Evolutionary conservation across 2,888 invertebrate genomes (phyloP).

Genomic region (Thyatira batis): DNA sequence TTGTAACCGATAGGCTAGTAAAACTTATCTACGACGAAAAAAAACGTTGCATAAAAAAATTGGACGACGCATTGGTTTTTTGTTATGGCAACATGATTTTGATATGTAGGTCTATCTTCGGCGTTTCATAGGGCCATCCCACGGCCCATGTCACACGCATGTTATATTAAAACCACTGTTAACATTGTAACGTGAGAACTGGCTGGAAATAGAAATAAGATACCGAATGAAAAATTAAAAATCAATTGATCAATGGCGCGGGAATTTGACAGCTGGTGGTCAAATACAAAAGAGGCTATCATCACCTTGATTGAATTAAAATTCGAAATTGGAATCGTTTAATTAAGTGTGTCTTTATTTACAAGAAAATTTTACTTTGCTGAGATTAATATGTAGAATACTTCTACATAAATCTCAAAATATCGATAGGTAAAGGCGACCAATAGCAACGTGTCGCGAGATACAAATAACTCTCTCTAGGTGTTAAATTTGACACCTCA

Average conservation of each 20-base stretch:
- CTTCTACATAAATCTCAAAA: no score
- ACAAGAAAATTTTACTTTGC: no score
- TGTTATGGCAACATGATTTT: not conserved
- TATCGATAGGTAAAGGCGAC: conserved; percentile 33
- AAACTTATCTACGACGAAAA: no score
- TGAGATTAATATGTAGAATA: no score
- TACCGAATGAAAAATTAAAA: conserved; percentile 58
- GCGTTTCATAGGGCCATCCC: not conserved
- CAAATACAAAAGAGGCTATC: conserved; percentile 49
- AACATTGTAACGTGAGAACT: conserved; percentile 57
- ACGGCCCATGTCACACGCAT: conserved; percentile 29
- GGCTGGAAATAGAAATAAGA: conserved; percentile 53
- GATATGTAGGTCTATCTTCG: not conserved
- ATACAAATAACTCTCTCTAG: conserved; percentile 58
- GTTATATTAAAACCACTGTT: conserved; percentile 23
- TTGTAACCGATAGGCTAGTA: no score
- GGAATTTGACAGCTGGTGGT: conserved; percentile 60
- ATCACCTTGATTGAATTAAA: conserved; percentile 1
- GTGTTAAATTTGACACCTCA: conserved; percentile 76
- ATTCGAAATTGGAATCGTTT: conserved; percentile 18
- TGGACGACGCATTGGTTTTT: not conserved
- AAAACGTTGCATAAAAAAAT: not conserved
- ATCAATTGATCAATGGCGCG: conserved; percentile 63
- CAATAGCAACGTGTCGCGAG: conserved; percentile 58
- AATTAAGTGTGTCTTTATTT: no score